A percentile compares a stretch with the other conserved stretches of the same genome.
These are phyloP conservation scores for Cephus nigrinus DNA, from an alignment of 2,888 invertebrate species.

Conservation along the genomic window DNA sequence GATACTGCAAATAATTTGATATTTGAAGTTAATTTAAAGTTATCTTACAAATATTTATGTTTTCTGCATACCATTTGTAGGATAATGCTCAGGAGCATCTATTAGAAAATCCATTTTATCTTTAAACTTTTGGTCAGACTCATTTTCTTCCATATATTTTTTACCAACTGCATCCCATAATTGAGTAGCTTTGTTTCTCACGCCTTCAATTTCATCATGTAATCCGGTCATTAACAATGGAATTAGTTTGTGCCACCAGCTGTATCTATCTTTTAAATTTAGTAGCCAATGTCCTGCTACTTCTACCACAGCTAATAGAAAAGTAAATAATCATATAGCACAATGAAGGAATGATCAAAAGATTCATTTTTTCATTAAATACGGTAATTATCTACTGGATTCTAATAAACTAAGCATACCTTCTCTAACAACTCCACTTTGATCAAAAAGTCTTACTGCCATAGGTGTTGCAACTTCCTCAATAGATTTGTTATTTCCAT, in stretches of 20 bases:
- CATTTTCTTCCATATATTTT: slow-evolving; percentile 87
- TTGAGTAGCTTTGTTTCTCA: slow-evolving; percentile 72
- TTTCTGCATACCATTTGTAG: slow-evolving; percentile 69
- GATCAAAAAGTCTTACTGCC: slow-evolving; percentile 89
- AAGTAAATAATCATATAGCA: slow-evolving; percentile 3
- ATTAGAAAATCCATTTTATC: slow-evolving; percentile 83
- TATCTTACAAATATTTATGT: slow-evolving; percentile 12
- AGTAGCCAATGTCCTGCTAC: slow-evolving; percentile 84
- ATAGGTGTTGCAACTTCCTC: slow-evolving; percentile 82
- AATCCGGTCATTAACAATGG: slow-evolving; percentile 87
- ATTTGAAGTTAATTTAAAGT: slow-evolving; percentile 7
- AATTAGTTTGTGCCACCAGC: slow-evolving; percentile 86
- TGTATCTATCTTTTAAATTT: slow-evolving; percentile 85
- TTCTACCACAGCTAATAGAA: slow-evolving; percentile 74
- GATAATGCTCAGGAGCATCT: slow-evolving; percentile 77
- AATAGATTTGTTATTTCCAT: slow-evolving; percentile 77
- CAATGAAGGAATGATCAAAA: background rate
- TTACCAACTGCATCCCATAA: slow-evolving; percentile 81
- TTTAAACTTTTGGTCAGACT: slow-evolving; percentile 79
- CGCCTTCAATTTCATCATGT: slow-evolving; percentile 83
- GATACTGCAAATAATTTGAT: slow-evolving; percentile 66
- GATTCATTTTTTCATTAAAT: background rate
- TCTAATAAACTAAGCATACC: slow-evolving; percentile 37
- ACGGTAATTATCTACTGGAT: background rate
- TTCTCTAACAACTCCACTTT: slow-evolving; percentile 79